Base-by-base conservation (phyloP, 2,888 invertebrate species). In the Andrena fulva region DNA sequence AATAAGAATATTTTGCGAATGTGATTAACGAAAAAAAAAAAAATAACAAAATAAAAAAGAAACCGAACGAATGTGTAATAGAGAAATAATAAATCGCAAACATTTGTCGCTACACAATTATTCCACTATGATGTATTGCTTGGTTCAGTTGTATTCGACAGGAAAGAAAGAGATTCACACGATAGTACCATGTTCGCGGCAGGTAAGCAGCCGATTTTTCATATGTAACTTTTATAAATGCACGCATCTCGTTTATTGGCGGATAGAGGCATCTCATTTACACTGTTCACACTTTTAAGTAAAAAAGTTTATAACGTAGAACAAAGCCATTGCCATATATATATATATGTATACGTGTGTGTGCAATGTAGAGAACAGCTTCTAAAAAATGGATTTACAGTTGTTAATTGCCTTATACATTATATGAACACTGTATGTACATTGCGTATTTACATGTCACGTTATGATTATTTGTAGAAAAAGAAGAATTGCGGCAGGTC, bases 1-100 rank as follows among this genome's bases (percentile, higher is more conserved):
- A 85, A 72, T 89, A 89, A 88, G 83, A 42, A 86, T 89, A 89
- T 89, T 89, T 89, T 89, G 89, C 83, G 85, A 89, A 86, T 87
- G 87, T 89, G 89, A 87, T 88, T 80, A 78, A 60, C 77, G 60
- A 81, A 73, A 77, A 48, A 63, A 62, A 66, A 52, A 10, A 50
- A 68, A 67, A 63, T 33, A 35, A 63, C 50, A 67, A 67, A 52
- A 50, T 42, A 42, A 68, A 54, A 54, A 54, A 54, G 31, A 68
- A 54, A 68, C 20, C 79, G 68, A 82, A 74, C 72, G 83, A 88
- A 89, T 85, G 83, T 89, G 88, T 89, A 89, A 85, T 89, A 89
- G 88, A 86, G 82, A 87, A 80, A 77, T 87, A 89, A 89, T 89
- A 89, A 89, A 89, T 89, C 74, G 68, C 84, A 86, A 56, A 85